These are phyloP conservation scores for Chlamydotis undulata DNA, from an alignment of 2,113 vertebrate species.

Conservation along the genomic window DNA sequence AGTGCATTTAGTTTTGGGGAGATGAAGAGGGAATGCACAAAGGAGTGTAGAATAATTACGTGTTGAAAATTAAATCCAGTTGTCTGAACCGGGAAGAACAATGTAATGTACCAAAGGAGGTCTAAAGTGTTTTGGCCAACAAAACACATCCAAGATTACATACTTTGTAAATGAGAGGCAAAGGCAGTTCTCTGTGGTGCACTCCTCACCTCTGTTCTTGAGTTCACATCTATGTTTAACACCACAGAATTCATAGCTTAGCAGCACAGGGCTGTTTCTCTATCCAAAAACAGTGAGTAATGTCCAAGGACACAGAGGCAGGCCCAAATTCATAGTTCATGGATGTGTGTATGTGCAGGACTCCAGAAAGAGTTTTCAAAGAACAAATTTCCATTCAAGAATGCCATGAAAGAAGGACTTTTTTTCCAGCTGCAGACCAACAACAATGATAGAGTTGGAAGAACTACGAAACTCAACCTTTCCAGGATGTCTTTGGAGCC, in stretches of 20 bases:
- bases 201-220: background rate
- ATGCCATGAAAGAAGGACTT: background rate
- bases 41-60: conserved; percentile 44
- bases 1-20: conserved; percentile 28
- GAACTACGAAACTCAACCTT: background rate
- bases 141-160: conserved; percentile 13
- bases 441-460: background rate
- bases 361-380: background rate
- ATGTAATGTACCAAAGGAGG: conserved; percentile 42
- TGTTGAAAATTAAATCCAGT: conserved; percentile 62
- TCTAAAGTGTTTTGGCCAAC: conserved; percentile 20
- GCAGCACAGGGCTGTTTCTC: background rate
- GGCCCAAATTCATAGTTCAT: background rate
- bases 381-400: background rate
- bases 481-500: background rate
- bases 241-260: background rate
- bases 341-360: background rate
- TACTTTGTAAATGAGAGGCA: conserved; percentile 7
- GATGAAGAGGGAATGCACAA: conserved; percentile 27
- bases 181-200: background rate
- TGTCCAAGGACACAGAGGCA: background rate
- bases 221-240: background rate
- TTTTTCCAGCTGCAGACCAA: background rate
- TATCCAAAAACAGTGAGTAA: background rate
- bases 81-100: conserved; percentile 47